Base-by-base conservation (phyloP, 2,797 vertebrate species). In the Menidia menidia region DNA sequence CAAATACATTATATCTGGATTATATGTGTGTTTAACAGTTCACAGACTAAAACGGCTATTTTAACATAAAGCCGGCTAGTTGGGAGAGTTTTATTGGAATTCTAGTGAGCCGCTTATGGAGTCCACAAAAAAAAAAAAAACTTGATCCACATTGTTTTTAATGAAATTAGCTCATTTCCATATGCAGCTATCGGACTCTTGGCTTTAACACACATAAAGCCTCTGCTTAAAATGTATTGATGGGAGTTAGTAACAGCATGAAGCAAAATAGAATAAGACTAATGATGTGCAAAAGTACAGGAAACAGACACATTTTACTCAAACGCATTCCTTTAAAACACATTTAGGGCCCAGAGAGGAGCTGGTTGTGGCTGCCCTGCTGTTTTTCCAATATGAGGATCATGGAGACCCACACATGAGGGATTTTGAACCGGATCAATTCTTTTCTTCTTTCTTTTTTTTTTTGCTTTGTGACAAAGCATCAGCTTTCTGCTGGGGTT, bases 251-350 rank as follows among this genome's bases (percentile, higher is more conserved):
- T 42, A 60, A 63, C 53, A 53, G 35, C 64, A 60, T 45, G 66
- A 55, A 44, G 62, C 56, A 54, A 47, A 42, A 84, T 58, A 51
- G 59, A 52, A 64, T 81, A 63, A 59, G 53, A 65, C 75, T 78
- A 67, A 71, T 60, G 47, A 10, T 64, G 63, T 60, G 33, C 72
- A 62, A 71, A 80, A 7, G 59, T 8, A 55, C 73, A 39, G 56
- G 54, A 78, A 58, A 55, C 58, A 30, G 48, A 19, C 41, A 13
- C 58, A 71, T 52, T 77, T 85, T 75, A 81, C 82, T 80, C 57
- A 80, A 79, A 79, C 68, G 41, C 43, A 25, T 67, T 54, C 47
- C 71, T 81, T 84, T 81, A 80, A 75, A 83, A 72, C 60, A 73
- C 73, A 84, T 85, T 86, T 56, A 73, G 77, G 64, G 64, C 66